Evolutionary conservation across 2,113 vertebrate species (phyloP).

Genomic region (Myrmecobius fasciatus): DNA sequence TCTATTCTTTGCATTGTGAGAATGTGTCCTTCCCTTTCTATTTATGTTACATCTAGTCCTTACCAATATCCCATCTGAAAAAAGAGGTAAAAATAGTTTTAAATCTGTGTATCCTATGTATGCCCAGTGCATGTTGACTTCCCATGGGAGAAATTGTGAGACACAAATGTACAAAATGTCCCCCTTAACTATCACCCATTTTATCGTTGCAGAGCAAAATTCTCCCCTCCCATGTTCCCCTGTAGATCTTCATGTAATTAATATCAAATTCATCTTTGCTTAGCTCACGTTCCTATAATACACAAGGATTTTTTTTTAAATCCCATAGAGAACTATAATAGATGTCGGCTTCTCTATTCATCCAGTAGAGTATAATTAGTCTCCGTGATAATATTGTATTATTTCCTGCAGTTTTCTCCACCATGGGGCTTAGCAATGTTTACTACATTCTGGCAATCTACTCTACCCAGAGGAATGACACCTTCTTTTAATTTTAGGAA

Average conservation of each 20-base stretch:
- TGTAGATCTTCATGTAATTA: conserved; percentile 76
- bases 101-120: not conserved
- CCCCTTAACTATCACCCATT: not conserved
- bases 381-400: not conserved
- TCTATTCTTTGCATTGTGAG: not conserved
- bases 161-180: not conserved
- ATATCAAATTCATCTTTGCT: conserved; percentile 79
- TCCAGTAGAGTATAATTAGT: conserved; percentile 63
- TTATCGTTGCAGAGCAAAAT: conserved; percentile 22
- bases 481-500: not conserved
- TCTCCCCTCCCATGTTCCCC: not conserved
- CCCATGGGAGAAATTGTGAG: conserved; percentile 47
- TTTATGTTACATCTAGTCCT: not conserved
- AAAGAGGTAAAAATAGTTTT: not conserved
- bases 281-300: conserved; percentile 79
- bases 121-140: conserved; percentile 1
- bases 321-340: conserved; percentile 44
- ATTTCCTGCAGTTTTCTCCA: rapidly evolving
- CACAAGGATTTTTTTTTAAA: conserved; percentile 54
- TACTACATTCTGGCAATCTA: not conserved
- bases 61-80: rapidly evolving
- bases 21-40: conserved; percentile 54
- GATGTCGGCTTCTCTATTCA: conserved; percentile 1
- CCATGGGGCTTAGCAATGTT: rapidly evolving
- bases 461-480: not conserved